Evolutionary conservation across 1,140 invertebrate species (phyloP).

Genomic region (Drosophila neocordata): DNA sequence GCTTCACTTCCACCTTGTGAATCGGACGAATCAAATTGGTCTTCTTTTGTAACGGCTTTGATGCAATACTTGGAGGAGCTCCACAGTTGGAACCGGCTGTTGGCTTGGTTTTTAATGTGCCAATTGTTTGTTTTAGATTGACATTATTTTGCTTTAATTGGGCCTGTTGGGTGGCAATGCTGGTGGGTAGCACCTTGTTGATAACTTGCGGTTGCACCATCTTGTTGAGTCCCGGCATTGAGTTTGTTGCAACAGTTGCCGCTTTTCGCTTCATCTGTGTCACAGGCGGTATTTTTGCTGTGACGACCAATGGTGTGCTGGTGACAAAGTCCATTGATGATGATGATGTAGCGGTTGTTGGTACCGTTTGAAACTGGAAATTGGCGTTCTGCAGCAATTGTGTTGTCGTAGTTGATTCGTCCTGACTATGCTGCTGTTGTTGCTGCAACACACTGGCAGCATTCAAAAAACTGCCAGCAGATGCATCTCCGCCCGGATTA

Average conservation of each 20-base stretch:
- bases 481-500: conserved; percentile 77
- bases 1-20: conserved; percentile 77
- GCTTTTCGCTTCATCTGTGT: conserved; percentile 59
- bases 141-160: conserved; percentile 39
- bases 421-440: conserved; percentile 37
- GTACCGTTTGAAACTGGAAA: conserved; percentile 61
- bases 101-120: conserved; percentile 20
- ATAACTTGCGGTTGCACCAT: conserved; percentile 70
- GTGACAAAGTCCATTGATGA: conserved; percentile 45
- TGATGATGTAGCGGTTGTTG: conserved; percentile 25
- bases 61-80: conserved; percentile 66
- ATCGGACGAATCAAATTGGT: conserved; percentile 74
- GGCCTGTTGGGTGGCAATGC: conserved; percentile 46
- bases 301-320: conserved; percentile 57
- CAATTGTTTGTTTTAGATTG: conserved; percentile 28
- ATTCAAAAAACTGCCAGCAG: conserved; percentile 52
- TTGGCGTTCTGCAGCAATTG: conserved; percentile 63
- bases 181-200: conserved; percentile 75
- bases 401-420: conserved; percentile 39
- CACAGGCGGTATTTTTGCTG: conserved; percentile 64
- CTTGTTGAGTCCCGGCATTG: conserved; percentile 53
- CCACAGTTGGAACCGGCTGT: conserved; percentile 57
- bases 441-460: conserved; percentile 67
- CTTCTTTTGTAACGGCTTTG: conserved; percentile 68
- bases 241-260: conserved; percentile 29